Evolutionary conservation across 2,888 invertebrate genomes (phyloP).

Genomic region (Xestia rhomboidea): DNA sequence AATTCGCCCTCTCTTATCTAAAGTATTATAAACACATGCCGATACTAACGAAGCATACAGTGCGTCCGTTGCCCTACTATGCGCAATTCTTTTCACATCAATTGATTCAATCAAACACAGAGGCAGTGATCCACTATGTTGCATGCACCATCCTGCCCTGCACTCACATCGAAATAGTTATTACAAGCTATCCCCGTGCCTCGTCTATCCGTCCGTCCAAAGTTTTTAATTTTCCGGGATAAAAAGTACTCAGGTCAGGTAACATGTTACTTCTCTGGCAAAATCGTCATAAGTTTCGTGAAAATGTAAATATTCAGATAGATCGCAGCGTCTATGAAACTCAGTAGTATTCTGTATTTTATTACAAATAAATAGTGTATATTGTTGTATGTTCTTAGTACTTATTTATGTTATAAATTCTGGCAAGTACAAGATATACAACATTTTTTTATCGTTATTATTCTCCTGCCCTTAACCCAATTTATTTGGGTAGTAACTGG

Average conservation of each 20-base stretch:
- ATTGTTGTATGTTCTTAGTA: too few species aligned
- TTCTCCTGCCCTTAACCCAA: too few species aligned
- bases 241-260: not conserved
- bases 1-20: too few species aligned
- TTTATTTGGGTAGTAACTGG: too few species aligned
- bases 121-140: conserved; percentile 2
- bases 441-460: too few species aligned
- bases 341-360: not conserved
- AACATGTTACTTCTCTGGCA: not conserved
- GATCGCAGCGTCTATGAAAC: too few species aligned
- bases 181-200: conserved; percentile 19
- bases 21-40: not conserved
- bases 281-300: not conserved
- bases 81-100: conserved; percentile 50
- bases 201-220: not conserved
- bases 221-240: conserved; percentile 24
- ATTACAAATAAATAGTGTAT: not conserved
- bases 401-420: not conserved
- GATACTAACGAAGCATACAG: not conserved
- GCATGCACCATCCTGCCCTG: conserved; percentile 9
- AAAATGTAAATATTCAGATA: not conserved
- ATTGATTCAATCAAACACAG: conserved; percentile 40
- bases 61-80: conserved; percentile 7
- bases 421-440: not conserved
- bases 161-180: conserved; percentile 17